A percentile compares a stretch with the other conserved stretches of the same genome.
Evolutionary conservation across 23 tunicate genomes (phyloP).

Genomic region (Diplosoma virens): DNA sequence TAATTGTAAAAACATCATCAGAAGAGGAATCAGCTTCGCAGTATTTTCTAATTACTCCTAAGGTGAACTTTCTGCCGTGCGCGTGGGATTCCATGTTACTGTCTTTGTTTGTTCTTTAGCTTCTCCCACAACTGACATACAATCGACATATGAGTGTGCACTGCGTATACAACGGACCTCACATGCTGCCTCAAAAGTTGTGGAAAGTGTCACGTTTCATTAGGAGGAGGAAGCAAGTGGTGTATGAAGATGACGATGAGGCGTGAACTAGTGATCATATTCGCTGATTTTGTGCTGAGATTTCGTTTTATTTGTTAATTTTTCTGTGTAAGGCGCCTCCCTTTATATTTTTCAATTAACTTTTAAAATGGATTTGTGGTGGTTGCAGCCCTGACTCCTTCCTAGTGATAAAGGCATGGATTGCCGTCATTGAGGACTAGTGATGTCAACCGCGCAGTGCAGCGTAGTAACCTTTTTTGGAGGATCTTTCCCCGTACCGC

Average conservation of each 20-base stretch:
- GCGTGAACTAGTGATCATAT: too few species aligned
- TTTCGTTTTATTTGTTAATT: too few species aligned
- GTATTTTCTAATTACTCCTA: slow-evolving; percentile 88
- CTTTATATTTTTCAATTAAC: too few species aligned
- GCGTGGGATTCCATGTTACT: not conserved
- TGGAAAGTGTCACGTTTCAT: slow-evolving; percentile 69
- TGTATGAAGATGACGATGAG: slow-evolving; percentile 75
- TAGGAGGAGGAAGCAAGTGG: slow-evolving; percentile 30
- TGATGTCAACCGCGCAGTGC: too few species aligned
- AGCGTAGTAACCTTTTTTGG: too few species aligned
- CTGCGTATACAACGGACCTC: slow-evolving; percentile 76
- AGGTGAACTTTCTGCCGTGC: slow-evolving; percentile 30
- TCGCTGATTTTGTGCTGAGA: too few species aligned
- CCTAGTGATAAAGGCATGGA: too few species aligned
- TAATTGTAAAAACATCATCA: slow-evolving; percentile 75
- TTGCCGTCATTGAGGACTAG: too few species aligned
- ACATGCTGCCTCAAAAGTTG: slow-evolving; percentile 37
- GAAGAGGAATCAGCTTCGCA: slow-evolving; percentile 56
- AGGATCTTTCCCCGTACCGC: too few species aligned
- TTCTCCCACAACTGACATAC: slow-evolving; percentile 69
- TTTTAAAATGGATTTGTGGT: too few species aligned
- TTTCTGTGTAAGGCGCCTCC: too few species aligned
- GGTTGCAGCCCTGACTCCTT: too few species aligned
- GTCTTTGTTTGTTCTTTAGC: slow-evolving; percentile 22
- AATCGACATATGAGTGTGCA: slow-evolving; percentile 79